Evolutionary conservation across 1,140 invertebrate genomes (phyloP), one percentile per base, ranked within the genome.

Genomic region (Lamellibrachia luymesi): DNA sequence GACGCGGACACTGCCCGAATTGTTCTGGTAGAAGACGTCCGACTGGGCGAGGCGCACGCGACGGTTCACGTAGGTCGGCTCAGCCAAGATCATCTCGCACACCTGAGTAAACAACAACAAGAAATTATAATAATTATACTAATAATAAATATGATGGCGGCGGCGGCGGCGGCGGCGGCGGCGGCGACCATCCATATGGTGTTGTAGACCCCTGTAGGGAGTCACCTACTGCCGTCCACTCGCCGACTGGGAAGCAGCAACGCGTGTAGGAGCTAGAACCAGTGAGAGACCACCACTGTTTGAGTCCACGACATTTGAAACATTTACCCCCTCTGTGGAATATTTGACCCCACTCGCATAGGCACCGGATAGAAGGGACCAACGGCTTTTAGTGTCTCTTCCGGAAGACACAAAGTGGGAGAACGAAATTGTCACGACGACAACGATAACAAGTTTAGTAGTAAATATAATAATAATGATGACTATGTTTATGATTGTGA

Each of bases 1-100:
- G 92, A 97, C 96, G 93, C 97, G 96, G 2, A 96, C 96, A 56
- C 94, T 95, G 91, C 96, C 97, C 91, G 96, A 95, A 49, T 96
- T 96, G 13, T 93, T 93, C 10, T 95, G 95, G 51, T 95, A 95
- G n/a, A 96, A 94, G 22, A 95, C 94, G 93, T 95, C 95, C 8
- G 94, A 93, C 10, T 64, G 10, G 92, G 92, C 38, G 27, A 92
- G 92, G 1, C 51, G 91, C 5, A 93, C 89, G 2, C 93, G 91
- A 8, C 64, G 50, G 25, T 91, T 92, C 51, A 49, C 52, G 64
- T 93, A 93, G 51, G 89, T 50, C 49, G 91, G 93, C 52, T 93
- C 92, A 22, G 92, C 91, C 25, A 93, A 56, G 56, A 93, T 93
- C 17, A 93, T 7, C 64, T 93, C 93, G 51, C 91, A 92, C 56